These are phyloP conservation scores for Anguilla marmorata DNA, from an alignment of 2,797 vertebrate genomes.

Conservation along the genomic window DNA sequence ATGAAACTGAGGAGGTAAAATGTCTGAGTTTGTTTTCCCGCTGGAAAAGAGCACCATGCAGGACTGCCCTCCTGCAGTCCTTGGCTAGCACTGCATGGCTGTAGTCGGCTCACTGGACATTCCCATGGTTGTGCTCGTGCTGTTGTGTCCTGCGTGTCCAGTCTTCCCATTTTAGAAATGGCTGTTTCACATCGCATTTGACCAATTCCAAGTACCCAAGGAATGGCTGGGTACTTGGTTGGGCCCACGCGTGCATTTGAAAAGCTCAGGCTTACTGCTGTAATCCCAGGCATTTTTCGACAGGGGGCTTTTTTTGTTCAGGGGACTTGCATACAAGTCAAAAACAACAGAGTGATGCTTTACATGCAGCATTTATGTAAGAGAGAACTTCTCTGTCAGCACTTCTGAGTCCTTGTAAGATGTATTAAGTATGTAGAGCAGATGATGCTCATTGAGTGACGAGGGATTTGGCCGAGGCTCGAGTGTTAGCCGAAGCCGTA, in stretches of 20 bases:
- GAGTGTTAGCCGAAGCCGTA: not conserved
- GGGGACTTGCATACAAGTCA: not conserved
- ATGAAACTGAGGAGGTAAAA: slow-evolving; percentile 57
- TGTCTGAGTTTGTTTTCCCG: not conserved
- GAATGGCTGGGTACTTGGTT: not conserved
- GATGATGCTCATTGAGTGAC: not conserved
- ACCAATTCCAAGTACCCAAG: not conserved
- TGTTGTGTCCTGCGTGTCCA: not conserved
- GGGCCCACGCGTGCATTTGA: not conserved
- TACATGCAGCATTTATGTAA: not conserved
- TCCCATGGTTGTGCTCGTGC: not conserved
- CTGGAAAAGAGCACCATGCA: not conserved
- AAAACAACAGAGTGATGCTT: not conserved
- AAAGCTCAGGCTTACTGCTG: not conserved
- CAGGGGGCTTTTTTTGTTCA: not conserved
- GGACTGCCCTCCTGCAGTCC: not conserved
- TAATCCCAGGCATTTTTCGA: not conserved
- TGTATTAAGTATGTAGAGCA: not conserved
- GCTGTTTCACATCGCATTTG: not conserved
- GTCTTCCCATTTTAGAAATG: not conserved
- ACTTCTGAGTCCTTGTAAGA: not conserved
- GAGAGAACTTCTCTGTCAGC: not conserved
- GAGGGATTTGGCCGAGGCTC: not conserved
- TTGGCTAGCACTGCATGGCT: not conserved
- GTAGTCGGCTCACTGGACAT: not conserved